Evolutionary conservation across 2,888 invertebrate genomes (phyloP).

Genomic region (Scrobipalpa costella): DNA sequence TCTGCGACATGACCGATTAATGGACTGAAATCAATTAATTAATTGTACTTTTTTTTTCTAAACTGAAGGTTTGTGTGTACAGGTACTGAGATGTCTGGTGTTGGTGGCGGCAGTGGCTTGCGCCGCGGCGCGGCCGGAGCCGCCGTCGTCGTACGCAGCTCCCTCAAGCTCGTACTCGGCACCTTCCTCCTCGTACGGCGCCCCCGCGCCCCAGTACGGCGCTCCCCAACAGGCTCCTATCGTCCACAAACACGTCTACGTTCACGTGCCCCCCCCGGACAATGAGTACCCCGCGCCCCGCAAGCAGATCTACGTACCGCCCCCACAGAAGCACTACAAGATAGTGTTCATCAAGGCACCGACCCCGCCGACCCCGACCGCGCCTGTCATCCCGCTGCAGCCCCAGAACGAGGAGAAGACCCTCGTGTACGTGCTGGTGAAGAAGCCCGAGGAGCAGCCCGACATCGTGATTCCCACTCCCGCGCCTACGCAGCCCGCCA

Average conservation of each 20-base stretch:
- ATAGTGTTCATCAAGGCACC: slow-evolving; percentile 91
- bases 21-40: slow-evolving; percentile 1
- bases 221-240: slow-evolving; percentile 87
- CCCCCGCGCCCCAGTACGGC: slow-evolving; percentile 85
- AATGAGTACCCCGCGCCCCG: slow-evolving; percentile 87
- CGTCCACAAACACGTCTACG: slow-evolving; percentile 94
- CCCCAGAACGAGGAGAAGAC: slow-evolving; percentile 95
- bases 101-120: slow-evolving; percentile 67
- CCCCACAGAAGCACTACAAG: slow-evolving; percentile 91
- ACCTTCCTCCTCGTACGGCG: slow-evolving; percentile 66
- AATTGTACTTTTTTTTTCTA: slow-evolving; percentile 22
- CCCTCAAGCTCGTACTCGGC: slow-evolving; percentile 69
- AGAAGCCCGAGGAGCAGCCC: slow-evolving; percentile 92
- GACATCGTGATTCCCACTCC: slow-evolving; percentile 89
- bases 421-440: slow-evolving; percentile 92
- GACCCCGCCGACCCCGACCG: slow-evolving; percentile 83
- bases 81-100: slow-evolving; percentile 72
- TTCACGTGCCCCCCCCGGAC: slow-evolving; percentile 94
- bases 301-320: slow-evolving; percentile 74
- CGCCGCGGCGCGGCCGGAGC: slow-evolving; percentile 78
- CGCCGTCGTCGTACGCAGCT: slow-evolving; percentile 81
- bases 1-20: slow-evolving; percentile 1
- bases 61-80: slow-evolving; percentile 56
- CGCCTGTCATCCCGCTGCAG: slow-evolving; percentile 84
- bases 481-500: slow-evolving; percentile 91